Percentiles rank a stretch among this genome's conserved stretches.
Conservation (phyloP, 2,797 vertebrate species). For the Diplodus puntazzo region DNA sequence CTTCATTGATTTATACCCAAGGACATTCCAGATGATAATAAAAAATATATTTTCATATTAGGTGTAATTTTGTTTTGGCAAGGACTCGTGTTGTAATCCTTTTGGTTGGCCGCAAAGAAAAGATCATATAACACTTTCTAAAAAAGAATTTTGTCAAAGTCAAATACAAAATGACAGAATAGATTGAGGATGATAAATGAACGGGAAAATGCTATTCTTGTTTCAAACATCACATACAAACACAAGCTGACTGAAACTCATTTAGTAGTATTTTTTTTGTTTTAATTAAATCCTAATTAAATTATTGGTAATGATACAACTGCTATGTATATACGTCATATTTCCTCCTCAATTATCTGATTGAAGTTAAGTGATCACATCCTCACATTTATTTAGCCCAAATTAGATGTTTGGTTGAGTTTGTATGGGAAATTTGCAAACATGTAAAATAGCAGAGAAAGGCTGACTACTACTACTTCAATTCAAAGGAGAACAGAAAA, state of each 20-base stretch:
- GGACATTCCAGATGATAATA: constrained; percentile 5
- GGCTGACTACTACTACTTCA: no score
- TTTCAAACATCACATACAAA: not conserved
- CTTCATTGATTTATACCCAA: constrained; percentile 23
- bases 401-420: not conserved
- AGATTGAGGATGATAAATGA: not conserved
- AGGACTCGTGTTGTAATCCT: not conserved
- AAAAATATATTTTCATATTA: not conserved
- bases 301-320: not conserved
- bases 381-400: not conserved
- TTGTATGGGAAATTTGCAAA: not conserved
- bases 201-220: not conserved
- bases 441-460: not conserved
- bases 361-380: not conserved
- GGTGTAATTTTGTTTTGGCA: not conserved
- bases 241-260: not conserved
- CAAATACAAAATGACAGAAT: not conserved
- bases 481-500: no score
- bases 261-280: no score
- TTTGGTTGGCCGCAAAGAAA: not conserved
- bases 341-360: not conserved
- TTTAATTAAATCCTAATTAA: not conserved
- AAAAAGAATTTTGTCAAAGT: not conserved
- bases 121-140: not conserved
- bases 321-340: not conserved